Evolutionary conservation across 2,888 invertebrate genomes (phyloP), one percentile per base, ranked within the genome.

Genomic region (Flabesymbios commensalis): DNA sequence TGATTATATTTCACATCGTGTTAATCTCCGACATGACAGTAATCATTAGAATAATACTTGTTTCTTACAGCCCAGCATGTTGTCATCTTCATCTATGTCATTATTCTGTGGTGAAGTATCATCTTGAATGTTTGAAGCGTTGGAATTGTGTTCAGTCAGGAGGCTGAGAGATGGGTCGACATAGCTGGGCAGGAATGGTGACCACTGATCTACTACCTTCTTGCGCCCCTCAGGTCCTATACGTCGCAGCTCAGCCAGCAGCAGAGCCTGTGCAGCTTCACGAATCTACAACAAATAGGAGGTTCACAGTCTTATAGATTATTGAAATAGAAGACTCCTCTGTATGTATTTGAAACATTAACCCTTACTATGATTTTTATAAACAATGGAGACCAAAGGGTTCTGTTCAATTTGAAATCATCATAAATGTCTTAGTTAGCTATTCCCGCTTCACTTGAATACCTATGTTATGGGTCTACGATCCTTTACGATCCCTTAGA

Each of bases 261-360:
- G 85, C 32, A 99, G 85, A 10, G 97, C 96, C 78, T 99, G 99
- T 0, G 97, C 93, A 0, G 98, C 98, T 83, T 98, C 96, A 3
- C 99, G 86, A 36, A 90, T 87, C 87, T 88, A 41, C 26, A 48
- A 29, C 24, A 22, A 32, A n/a, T 32, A 32, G 2, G n/a, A 49
- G 45, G 22, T n/a, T 47, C 1, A 32, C n/a, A 49, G 22, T n/a
- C n/a, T 26, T 33, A 55, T 2, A 52, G 17, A 54, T 39, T 29
- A n/a, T 17, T 17, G 55, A 14, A 22, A 1, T 26, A 0, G 28
- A 29, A 24, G 2, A 47, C 17, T 22, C 19, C n/a, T 1, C n/a
- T n/a, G n/a, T n/a, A n/a, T n/a, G n/a, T n/a, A n/a, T n/a, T n/a
- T n/a, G n/a, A n/a, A n/a, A n/a, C n/a, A n/a, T n/a, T n/a, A n/a